Base-by-base conservation (phyloP, 2,113 vertebrate genomes). In the Acrocephalus arundinaceus region DNA sequence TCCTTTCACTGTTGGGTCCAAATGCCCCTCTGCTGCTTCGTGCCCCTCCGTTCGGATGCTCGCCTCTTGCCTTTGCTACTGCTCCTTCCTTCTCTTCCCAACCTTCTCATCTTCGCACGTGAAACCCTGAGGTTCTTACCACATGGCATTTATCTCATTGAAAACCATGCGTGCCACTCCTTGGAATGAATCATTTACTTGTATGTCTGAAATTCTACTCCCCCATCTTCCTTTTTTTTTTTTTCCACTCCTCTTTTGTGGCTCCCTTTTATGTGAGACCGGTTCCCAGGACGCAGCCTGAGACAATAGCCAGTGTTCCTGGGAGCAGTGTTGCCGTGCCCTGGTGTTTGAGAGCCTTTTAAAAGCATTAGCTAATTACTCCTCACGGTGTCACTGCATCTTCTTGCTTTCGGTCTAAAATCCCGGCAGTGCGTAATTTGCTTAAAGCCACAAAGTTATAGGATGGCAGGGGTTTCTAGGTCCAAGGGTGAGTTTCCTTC, bases 31-130 rank as follows among this genome's bases (percentile, higher is more conserved):
- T 30, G 35, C 35, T 55, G 35, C 33, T 78, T 31, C n/a, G 24
- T 46, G 25, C 30, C 30, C 33, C 24, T 70, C 49, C 0, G 0
- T 45, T 79, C 0, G 0, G 55, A 57, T 51, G 31, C 46, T 80
- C 5, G 0, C 54, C 49, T 39, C 35, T 81, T 73, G 43, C 48
- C 15, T 48, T 68, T 24, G 6, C 24, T 54, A 6, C 16, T 68
- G 61, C 62, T 70, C 15, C 5, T 61, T 65, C 49, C 27, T 74
- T 43, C 45, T 35, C 45, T 41, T 46, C 59, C 30, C 51, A 39
- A 18, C 43, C 30, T 35, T 61, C 57, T 81, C 70, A 15, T 43
- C 67, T 37, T 31, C 41, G 27, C 24, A 30, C 10, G 6, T 35
- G 67, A 72, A 48, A 49, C 63, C 37, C 35, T 35, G 25, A 37